Evolutionary conservation across 1,140 invertebrate species (phyloP), one percentile per base, ranked within the genome.

Genomic region (Pectinophora gossypiella): DNA sequence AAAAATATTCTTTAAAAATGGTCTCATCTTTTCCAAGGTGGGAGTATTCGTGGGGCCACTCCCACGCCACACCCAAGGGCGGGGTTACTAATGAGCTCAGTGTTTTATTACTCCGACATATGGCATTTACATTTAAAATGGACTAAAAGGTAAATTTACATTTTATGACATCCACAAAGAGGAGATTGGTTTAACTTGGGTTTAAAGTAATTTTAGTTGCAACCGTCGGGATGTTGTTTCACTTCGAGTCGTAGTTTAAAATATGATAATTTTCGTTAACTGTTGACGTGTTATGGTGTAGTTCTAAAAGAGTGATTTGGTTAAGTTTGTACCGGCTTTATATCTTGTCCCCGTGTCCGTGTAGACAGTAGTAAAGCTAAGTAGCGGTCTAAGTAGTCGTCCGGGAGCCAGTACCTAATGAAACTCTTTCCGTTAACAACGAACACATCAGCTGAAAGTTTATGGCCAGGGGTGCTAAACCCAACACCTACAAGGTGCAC

Each of bases 71-170:
- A 50, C 71, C 76, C 67, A 51, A 45, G 51, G 75, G 75, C 71
- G 75, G 72, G 48, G 72, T 61, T 57, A 54, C 59, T 76, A 76
- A 79, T 76, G 67, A 74, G 43, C 46, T 13, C 45, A 13, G 9
- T 56, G 50, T 55, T 68, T 62, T 57, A 64, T 51, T 32, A 50
- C 19, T 46, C 43, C 7, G 43, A 45, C 45, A 16, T 19, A 23
- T 15, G 19, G 19, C 51, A 60, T 60, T 60, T 65, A 59, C 65
- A 61, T 64, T 68, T 65, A 52, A 68, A 68, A 64, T 52, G 48
- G 47, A 44, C 50, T 44, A 47, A 51, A 53, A 51, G 45, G 47
- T 38, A 48, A 42, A 56, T 61, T 61, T 60, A 50, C 54, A 60
- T 58, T 55, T 48, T 13, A 53, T 44, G 13, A 40, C 38, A 15